Base-by-base conservation (phyloP, 1,140 invertebrate genomes). In the Scaptomyza montana region DNA sequence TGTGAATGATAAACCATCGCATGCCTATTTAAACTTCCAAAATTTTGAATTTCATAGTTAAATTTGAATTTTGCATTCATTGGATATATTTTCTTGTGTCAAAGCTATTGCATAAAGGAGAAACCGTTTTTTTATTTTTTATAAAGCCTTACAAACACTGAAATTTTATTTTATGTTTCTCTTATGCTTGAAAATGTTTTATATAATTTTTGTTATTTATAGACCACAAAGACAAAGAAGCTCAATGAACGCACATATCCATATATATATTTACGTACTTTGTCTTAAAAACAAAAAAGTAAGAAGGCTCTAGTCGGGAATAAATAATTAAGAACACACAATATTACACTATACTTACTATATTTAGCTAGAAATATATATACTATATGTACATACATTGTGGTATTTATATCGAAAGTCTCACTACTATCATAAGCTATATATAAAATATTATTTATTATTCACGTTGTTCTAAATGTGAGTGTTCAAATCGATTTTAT, bases 201-300 rank as follows among this genome's bases (percentile, higher is more conserved):
- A 41, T 25, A 33, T 36, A 46, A 53, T 57, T 46, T 41, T 30
- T 9, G 5, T 19, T 47, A 51, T 69, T 74, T 62, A 62, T 62
- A 56, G 51, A 36, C 47, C 16, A 33, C 10, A 8, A n/a, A 6
- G 30, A 7, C n/a, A n/a, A 57, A 71, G 25, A 46, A 50, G 19
- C 19, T 72, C 36, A 71, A 65, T 71, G 61, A 71, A 65, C 36
- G 61, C 55, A 59, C 49, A 21, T 43, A n/a, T 5, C 57, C 39
- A n/a, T 28, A n/a, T 7, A n/a, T 7, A 19, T 53, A 5, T 59
- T 51, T 28, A 54, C n/a, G 64, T 16, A 30, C 6, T 51, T 49
- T 30, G n/a, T 47, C 13, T 56, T 10, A 5, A 7, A 50, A 16
- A 56, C 21, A 10, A 33, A 39, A 9, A 36, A 16, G 16, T 16